Percentiles rank a stretch among this genome's conserved stretches.
Evolutionary conservation across 2,113 vertebrate genomes (phyloP).

Genomic region (Plecturocebus donacophilus): DNA sequence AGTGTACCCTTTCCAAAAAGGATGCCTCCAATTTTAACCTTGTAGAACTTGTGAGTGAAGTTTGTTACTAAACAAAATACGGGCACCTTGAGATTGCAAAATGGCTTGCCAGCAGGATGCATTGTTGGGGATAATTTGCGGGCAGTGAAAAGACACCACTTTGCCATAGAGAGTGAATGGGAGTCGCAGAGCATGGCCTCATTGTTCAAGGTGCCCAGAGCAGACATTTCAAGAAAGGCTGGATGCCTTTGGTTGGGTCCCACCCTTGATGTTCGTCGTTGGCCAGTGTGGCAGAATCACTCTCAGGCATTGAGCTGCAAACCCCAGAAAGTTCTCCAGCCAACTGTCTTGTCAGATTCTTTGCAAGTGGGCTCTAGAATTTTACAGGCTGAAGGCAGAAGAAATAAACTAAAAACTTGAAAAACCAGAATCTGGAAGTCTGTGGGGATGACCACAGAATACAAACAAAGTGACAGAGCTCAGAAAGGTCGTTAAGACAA

Average conservation of each 20-base stretch:
- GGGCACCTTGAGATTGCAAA: background rate
- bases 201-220: background rate
- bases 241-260: background rate
- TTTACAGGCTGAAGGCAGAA: background rate
- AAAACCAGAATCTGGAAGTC: background rate
- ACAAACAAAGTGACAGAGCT: background rate
- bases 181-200: background rate
- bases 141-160: background rate
- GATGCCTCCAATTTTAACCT: background rate
- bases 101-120: background rate
- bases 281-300: background rate
- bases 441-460: accelerated
- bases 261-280: background rate
- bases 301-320: background rate
- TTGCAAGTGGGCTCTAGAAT: background rate
- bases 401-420: background rate
- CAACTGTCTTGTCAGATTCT: background rate
- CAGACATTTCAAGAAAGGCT: slow-evolving; percentile 54
- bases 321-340: background rate
- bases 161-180: slow-evolving; percentile 7
- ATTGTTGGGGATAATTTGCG: background rate
- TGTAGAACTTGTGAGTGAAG: background rate
- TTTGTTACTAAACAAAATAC: background rate
- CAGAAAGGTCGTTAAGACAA: background rate
- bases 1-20: background rate